Percentiles rank a stretch among this genome's conserved stretches.
Conservation (phyloP, 2,888 invertebrate species). For the Hydroisotoma schaefferi region DNA sequence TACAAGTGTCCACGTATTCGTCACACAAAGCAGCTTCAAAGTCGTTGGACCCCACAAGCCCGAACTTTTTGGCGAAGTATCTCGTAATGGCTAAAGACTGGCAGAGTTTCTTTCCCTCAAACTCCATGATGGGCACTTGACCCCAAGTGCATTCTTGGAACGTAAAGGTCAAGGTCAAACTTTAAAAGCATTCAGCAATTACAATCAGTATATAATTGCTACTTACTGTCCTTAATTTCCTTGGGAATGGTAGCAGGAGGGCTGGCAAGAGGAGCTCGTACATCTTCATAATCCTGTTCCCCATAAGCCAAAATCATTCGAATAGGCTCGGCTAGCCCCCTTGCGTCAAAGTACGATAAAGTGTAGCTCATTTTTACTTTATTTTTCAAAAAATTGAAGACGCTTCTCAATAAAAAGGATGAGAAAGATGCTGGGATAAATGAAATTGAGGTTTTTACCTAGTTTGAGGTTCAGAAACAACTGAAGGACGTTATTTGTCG, state of each 20-base stretch:
- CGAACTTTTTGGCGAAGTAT: slow-evolving; percentile 47
- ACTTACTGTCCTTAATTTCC: slow-evolving; percentile 27
- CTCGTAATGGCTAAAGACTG: slow-evolving; percentile 49
- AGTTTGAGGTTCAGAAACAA: too few species aligned
- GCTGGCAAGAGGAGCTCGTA: slow-evolving; percentile 35
- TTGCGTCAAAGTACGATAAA: slow-evolving; percentile 54
- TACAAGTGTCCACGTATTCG: slow-evolving; percentile 16
- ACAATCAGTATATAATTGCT: slow-evolving; percentile 10
- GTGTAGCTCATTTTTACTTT: slow-evolving; percentile 48
- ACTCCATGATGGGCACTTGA: slow-evolving; percentile 50
- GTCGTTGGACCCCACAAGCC: slow-evolving; percentile 32
- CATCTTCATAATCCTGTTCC: slow-evolving; percentile 53
- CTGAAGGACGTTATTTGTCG: too few species aligned
- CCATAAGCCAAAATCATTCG: slow-evolving; percentile 52
- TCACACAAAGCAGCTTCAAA: slow-evolving; percentile 26
- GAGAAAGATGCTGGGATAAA: too few species aligned
- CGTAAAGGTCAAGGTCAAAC: slow-evolving; percentile 5
- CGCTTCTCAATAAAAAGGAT: too few species aligned
- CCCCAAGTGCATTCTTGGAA: slow-evolving; percentile 39
- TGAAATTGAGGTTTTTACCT: too few species aligned
- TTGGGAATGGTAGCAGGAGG: slow-evolving; percentile 30
- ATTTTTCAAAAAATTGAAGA: neutral
- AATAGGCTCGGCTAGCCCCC: slow-evolving; percentile 53
- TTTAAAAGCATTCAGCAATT: slow-evolving; percentile 7
- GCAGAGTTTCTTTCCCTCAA: slow-evolving; percentile 45